These are phyloP conservation scores for Parazoanthus atlanticus DNA, from an alignment of 92 coral and sea anemone species.

Conservation along the genomic window DNA sequence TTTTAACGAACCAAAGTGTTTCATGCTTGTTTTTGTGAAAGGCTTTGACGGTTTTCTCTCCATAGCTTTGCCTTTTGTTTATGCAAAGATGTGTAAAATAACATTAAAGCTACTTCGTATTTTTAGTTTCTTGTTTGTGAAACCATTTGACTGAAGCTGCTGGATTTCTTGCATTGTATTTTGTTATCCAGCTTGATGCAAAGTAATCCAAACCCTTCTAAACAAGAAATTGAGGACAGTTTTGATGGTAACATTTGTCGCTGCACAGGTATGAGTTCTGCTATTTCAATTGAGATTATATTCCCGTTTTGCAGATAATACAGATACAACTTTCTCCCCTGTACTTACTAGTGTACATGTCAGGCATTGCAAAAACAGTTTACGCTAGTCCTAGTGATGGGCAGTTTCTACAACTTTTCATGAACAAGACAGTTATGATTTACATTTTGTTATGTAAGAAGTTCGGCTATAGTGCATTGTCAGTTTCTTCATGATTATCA, in stretches of 20 bases:
- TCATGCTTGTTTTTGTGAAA: too few relatives aligned
- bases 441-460: background rate
- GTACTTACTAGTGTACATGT: background rate
- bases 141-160: background rate
- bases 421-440: background rate
- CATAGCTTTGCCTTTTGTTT: background rate
- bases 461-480: background rate
- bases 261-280: constrained; percentile 76
- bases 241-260: constrained; percentile 95
- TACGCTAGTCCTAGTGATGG: background rate
- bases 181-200: constrained; percentile 64
- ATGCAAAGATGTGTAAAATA: background rate
- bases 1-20: too few relatives aligned
- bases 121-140: background rate
- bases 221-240: constrained; percentile 85
- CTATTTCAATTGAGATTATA: background rate
- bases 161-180: background rate
- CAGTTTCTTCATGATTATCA: too few relatives aligned
- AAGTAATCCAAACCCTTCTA: constrained; percentile 65
- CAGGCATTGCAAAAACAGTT: background rate
- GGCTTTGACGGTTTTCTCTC: too few relatives aligned
- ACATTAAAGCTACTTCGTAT: too few relatives aligned
- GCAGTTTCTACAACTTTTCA: background rate
- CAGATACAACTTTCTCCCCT: background rate
- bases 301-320: background rate